A percentile compares a stretch with the other conserved stretches of the same genome.
Evolutionary conservation across 2,113 vertebrate species (phyloP).

Genomic region (Anolis sagrei): DNA sequence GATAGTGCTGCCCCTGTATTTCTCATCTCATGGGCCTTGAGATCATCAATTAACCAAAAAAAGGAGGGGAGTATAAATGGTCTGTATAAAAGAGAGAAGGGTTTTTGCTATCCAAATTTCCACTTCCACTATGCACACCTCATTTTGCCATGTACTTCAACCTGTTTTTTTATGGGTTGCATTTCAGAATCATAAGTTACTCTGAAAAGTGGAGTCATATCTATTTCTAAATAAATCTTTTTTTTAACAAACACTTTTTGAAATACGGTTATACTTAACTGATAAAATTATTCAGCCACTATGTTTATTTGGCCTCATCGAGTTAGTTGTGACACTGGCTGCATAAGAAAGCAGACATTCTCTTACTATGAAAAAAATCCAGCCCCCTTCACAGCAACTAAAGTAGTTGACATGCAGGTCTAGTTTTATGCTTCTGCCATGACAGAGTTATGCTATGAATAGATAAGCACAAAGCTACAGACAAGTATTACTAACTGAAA

Average conservation of each 20-base stretch:
- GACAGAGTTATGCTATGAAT: background rate
- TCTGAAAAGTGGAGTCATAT: background rate
- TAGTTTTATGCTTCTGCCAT: background rate
- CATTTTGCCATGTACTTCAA: too few species aligned
- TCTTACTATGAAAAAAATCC: background rate
- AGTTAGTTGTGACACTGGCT: background rate
- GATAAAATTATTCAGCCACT: background rate
- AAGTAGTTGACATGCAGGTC: background rate
- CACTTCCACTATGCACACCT: background rate
- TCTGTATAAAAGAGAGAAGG: background rate
- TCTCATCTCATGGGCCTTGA: background rate
- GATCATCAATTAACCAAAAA: background rate
- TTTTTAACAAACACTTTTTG: background rate
- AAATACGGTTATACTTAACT: background rate
- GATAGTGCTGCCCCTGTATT: background rate
- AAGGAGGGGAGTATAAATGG: background rate
- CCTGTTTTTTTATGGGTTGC: background rate
- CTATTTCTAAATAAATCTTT: background rate
- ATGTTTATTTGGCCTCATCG: background rate
- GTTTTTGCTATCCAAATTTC: background rate
- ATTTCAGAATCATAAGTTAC: too few species aligned
- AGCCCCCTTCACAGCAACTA: background rate
- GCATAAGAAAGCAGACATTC: background rate
- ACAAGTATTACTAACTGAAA: background rate
- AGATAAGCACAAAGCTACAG: background rate